phyloP scores from a whole-genome alignment of 1,140 invertebrate species.

The Drosophila navojoa region DNA sequence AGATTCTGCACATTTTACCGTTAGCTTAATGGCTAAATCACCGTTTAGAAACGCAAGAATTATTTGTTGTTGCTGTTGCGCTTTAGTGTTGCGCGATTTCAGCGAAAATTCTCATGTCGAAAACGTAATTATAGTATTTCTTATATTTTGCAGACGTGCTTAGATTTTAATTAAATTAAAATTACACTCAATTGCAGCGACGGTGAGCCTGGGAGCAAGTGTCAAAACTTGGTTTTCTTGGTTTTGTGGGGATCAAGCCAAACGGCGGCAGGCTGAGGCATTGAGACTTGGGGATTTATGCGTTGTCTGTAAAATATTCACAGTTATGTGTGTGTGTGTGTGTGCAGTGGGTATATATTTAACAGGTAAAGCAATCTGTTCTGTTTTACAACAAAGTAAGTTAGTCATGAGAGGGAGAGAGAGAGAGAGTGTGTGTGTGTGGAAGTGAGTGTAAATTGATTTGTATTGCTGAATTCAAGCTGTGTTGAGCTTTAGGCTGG shows the following conservation, averaged over 20 bases:
- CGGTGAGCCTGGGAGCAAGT: conserved; percentile 7
- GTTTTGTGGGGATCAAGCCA: conserved; percentile 5
- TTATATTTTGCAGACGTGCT: conserved; percentile 62
- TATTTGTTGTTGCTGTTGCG: conserved; percentile 42
- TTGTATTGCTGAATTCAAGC: background rate
- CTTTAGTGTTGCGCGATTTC: conserved; percentile 31
- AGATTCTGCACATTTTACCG: conserved; percentile 78
- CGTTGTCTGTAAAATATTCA: background rate
- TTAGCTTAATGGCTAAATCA: conserved; percentile 81
- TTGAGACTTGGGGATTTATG: conserved; percentile 6
- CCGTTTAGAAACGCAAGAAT: conserved; percentile 74
- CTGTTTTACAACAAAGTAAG: background rate
- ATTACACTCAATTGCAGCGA: conserved; percentile 46
- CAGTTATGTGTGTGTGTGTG: background rate
- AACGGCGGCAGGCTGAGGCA: background rate
- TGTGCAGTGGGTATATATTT: background rate
- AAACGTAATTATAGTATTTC: conserved; percentile 70
- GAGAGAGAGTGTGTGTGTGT: background rate
- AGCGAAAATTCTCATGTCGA: conserved; percentile 38
- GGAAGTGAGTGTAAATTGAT: background rate
- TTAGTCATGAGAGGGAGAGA: background rate
- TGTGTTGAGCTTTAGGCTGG: background rate
- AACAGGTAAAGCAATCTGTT: background rate
- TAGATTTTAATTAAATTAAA: conserved; percentile 76
- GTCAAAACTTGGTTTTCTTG: background rate